Evolutionary conservation across 2,888 invertebrate species (phyloP), one percentile per base, ranked within the genome.

Genomic region (Microctonus aethiopoides): DNA sequence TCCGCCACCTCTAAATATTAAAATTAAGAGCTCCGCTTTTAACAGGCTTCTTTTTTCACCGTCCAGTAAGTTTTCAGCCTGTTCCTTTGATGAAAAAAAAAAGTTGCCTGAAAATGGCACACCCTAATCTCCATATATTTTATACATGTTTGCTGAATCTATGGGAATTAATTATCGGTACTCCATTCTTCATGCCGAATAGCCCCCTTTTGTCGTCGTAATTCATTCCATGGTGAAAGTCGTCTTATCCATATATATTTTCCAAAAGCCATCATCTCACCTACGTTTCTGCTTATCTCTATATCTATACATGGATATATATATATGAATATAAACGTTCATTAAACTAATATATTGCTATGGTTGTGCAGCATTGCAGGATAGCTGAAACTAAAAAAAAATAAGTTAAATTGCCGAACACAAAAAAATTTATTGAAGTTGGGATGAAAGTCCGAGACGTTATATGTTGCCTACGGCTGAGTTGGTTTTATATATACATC

Each of bases 201-300:
- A 24, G 56, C 56, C 29, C 26, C 24, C 39, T 62, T 62, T 64
- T 52, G 54, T 64, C 52, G 54, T 56, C 41, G 66, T 66, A 57
- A 66, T 57, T 66, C 29, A 66, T 57, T 39, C 66, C 3, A 13
- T 24, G 54, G 66, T 54, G 66, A 66, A 66, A 66, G 66, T 56
- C 59, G 41, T 46, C 46, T 67, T 59, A 59, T 67, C 57, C 59
- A 59, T 59, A 20, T 39, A 41, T 57, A n/a, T n/a, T 67, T 56
- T 67, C 46, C 26, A 56, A 56, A 56, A 56, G 56, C 26, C 56
- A 56, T 56, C 56, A 56, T 56, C 56, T 56, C 56, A 56, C 56
- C 56, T 26, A 56, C 56, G 56, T 56, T 46, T 46, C 16, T 4
- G 16, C 7, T 46, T 46, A 46, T 20, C 16, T n/a, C 3, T 39